Percentiles rank a stretch among this genome's conserved stretches.
Conservation (phyloP, 2,113 vertebrate species). For the Gorilla gorilla region DNA sequence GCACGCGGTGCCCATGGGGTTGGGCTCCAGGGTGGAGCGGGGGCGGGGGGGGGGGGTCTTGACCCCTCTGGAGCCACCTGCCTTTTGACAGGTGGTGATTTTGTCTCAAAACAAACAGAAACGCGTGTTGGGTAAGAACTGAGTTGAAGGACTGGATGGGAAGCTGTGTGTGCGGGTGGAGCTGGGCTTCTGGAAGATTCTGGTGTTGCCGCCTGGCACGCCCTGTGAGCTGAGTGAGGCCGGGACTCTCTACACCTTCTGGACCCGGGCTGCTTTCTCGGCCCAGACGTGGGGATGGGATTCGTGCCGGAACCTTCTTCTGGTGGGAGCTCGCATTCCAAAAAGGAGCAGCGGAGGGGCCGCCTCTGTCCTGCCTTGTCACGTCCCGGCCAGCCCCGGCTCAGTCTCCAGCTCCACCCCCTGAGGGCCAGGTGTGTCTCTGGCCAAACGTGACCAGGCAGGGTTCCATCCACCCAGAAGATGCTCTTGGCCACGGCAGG, state of each 20-base stretch:
- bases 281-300: neutral
- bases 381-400: neutral
- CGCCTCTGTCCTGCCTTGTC: neutral
- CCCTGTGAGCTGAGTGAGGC: neutral
- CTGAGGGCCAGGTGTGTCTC: too few relatives aligned
- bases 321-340: neutral
- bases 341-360: neutral
- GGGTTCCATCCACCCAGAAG: fast-evolving
- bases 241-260: neutral
- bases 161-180: neutral
- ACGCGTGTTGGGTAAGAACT: slow-evolving; percentile 37
- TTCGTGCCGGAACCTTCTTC: neutral
- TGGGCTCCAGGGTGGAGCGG: neutral
- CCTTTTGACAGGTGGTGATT: neutral
- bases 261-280: too few relatives aligned
- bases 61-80: neutral
- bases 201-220: neutral
- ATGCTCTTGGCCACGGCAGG: neutral
- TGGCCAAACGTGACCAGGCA: neutral
- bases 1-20: neutral
- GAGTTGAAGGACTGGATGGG: slow-evolving; percentile 4
- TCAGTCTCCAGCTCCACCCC: neutral
- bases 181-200: neutral
- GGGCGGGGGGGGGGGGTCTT: neutral
- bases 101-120: slow-evolving; percentile 62